Percentiles rank a stretch among this genome's conserved stretches.
phyloP scores from a whole-genome alignment of 2,113 vertebrate species.

The Calonectris borealis region DNA sequence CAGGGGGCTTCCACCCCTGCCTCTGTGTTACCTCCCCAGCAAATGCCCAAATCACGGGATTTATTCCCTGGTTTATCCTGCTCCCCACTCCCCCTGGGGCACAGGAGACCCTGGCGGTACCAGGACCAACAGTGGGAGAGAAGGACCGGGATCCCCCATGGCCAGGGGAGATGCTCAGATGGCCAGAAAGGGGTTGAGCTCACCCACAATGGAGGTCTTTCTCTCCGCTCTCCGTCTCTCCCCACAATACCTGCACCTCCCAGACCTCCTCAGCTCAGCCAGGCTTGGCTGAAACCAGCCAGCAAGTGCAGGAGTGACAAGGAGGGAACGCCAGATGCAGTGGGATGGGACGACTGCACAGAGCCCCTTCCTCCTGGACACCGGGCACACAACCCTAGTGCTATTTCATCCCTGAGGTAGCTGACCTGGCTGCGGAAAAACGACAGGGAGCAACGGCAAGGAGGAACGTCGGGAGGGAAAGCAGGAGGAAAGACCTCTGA shows the following conservation, averaged over 20 bases:
- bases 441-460: not conserved
- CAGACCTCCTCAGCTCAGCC: not conserved
- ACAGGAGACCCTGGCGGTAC: not conserved
- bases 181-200: not conserved
- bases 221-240: not conserved
- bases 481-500: not conserved
- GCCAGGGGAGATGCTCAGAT: rapidly evolving
- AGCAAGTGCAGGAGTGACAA: not conserved
- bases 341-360: rapidly evolving
- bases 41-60: not conserved
- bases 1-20: not conserved
- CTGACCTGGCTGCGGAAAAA: not conserved
- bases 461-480: not conserved
- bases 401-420: not conserved
- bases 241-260: not conserved
- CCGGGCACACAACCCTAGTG: rapidly evolving
- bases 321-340: rapidly evolving
- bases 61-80: not conserved
- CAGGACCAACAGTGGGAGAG: not conserved
- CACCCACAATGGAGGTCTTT: rapidly evolving
- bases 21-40: not conserved
- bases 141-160: not conserved
- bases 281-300: not conserved
- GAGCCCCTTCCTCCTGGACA: not conserved
- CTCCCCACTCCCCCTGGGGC: not conserved